Conservation (phyloP, 2,888 invertebrate genomes). For the Dichetophora obliterata region DNA sequence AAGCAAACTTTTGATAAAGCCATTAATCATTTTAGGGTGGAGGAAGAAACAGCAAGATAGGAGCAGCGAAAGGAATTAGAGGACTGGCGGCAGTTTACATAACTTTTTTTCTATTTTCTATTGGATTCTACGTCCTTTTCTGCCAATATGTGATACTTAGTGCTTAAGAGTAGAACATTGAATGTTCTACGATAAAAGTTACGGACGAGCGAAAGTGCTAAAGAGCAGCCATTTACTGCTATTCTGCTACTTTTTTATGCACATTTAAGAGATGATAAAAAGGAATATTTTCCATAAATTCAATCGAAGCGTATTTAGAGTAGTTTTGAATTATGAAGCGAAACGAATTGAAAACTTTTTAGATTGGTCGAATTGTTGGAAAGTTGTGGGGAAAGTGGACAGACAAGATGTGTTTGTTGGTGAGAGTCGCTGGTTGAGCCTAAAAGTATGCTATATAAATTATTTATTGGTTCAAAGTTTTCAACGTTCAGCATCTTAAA, state of each 20-base stretch:
- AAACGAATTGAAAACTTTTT: neutral
- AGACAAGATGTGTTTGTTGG: too few relatives aligned
- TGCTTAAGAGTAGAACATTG: neutral
- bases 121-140: neutral
- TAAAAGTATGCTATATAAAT: too few relatives aligned
- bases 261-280: neutral
- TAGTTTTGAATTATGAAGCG: neutral
- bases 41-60: neutral
- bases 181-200: conserved; percentile 3
- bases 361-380: too few relatives aligned
- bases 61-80: neutral
- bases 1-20: conserved; percentile 18
- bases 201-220: neutral
- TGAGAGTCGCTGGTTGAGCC: too few relatives aligned
- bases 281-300: neutral
- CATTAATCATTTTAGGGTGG: conserved; percentile 21
- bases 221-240: conserved; percentile 15
- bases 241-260: neutral
- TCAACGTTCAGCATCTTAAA: too few relatives aligned
- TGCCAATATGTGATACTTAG: neutral
- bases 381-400: too few relatives aligned
- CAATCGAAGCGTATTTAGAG: neutral
- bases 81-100: neutral
- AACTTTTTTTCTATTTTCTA: neutral
- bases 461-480: too few relatives aligned